A percentile compares a stretch with the other conserved stretches of the same genome.
Evolutionary conservation across 2,113 vertebrate species (phyloP).

Genomic region (Rhinopomastus cyanomelas): DNA sequence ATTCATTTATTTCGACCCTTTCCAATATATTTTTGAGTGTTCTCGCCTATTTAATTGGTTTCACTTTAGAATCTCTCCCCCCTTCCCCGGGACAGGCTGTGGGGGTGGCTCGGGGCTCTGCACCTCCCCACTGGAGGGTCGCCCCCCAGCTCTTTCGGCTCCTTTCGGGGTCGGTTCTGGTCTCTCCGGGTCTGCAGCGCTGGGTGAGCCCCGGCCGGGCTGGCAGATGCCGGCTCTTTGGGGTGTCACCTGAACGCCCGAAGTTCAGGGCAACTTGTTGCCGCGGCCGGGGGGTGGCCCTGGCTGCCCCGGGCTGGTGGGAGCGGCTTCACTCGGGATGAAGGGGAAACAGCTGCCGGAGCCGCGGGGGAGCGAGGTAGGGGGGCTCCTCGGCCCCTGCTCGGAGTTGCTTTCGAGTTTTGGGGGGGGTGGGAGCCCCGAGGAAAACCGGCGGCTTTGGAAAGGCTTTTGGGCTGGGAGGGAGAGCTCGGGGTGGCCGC

Average conservation of each 20-base stretch:
- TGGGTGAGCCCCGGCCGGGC: background rate
- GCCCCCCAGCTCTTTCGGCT: background rate
- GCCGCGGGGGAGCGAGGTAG: background rate
- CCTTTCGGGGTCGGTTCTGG: background rate
- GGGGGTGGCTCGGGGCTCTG: background rate
- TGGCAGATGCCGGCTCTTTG: background rate
- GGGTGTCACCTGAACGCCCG: background rate
- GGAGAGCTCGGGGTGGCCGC: background rate
- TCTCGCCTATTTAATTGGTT: background rate
- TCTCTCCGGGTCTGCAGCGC: background rate
- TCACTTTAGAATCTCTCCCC: background rate
- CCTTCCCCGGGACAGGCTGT: no score
- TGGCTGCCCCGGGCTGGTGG: background rate
- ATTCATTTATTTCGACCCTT: background rate
- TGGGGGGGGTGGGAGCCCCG: rapidly evolving
- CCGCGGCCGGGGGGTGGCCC: background rate
- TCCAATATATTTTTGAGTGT: no score
- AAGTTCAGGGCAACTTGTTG: background rate
- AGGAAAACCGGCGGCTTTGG: background rate
- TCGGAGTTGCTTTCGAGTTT: background rate
- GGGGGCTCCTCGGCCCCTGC: background rate
- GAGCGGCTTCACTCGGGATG: background rate
- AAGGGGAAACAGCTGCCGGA: background rate
- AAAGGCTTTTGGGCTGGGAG: background rate
- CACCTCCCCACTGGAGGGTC: background rate